Evolutionary conservation across 1,140 invertebrate species (phyloP).

Genomic region (Cyclina sinensis): DNA sequence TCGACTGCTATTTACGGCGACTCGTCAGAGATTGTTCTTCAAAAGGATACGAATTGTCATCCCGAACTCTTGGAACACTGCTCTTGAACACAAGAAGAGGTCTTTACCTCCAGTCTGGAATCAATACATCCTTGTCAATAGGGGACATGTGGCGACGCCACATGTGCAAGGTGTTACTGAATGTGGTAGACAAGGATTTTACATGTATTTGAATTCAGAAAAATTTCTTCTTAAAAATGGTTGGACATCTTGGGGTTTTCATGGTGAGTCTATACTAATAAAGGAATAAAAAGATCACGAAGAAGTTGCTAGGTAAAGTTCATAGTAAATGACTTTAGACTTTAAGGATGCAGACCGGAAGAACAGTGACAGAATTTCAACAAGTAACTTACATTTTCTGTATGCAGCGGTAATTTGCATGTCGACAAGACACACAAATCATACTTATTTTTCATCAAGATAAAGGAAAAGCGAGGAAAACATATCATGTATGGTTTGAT

Average conservation of each 20-base stretch:
- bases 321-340: too few relatives aligned
- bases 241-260: neutral
- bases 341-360: too few relatives aligned
- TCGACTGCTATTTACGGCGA: neutral
- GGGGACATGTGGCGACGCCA: neutral
- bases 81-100: neutral
- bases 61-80: neutral
- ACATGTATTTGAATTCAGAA: neutral
- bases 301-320: too few relatives aligned
- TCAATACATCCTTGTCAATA: neutral
- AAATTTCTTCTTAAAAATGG: neutral
- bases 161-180: neutral
- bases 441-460: too few relatives aligned
- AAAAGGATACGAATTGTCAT: neutral
- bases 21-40: neutral
- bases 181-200: neutral
- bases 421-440: too few relatives aligned
- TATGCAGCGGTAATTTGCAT: too few relatives aligned
- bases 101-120: neutral
- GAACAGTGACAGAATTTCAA: too few relatives aligned
- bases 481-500: too few relatives aligned
- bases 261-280: neutral
- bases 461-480: too few relatives aligned
- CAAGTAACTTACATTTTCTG: too few relatives aligned
- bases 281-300: too few relatives aligned